Base-by-base conservation (phyloP, 2,797 vertebrate species). In the Chelonia mydas region DNA sequence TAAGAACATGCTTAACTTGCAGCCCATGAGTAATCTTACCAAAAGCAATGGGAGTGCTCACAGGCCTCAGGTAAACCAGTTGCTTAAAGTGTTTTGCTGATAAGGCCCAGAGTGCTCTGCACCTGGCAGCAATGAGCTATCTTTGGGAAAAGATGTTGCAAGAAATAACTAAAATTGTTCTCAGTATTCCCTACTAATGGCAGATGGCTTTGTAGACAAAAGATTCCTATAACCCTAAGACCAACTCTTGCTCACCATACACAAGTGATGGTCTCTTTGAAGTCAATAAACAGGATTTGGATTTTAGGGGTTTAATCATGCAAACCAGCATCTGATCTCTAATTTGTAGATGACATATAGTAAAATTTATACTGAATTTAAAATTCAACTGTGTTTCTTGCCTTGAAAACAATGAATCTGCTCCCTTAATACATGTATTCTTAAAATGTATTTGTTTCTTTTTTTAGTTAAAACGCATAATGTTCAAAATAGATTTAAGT, bases 361-460 rank as follows among this genome's bases (percentile, higher is more conserved):
- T 80, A 84, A 86, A 94, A 94, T 53, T 80, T 79, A 50, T 53
- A 61, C 50, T 57, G 55, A 12, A 83, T 93, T 90, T 72, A 84
- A 93, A 95, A 94, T 28, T 23, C 33, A 25, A 89, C 86, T 33
- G 59, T 55, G 57, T 33, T 97, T 88, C 77, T 76, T 86, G 65
- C 89, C 55, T 91, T 88, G 84, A 83, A 89, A 95, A 87, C 84
- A 86, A 88, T 49, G 28, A 95, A 74, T 89, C 83, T 77, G 49
- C 78, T 94, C 90, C 81, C 80, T 81, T 54, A 97, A 96, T 55
- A 91, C 45, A 95, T 79, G 54, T 25, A 25, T 54, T 54, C 4
- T 9, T 54, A 94, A 97, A 95, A 97, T 59, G 90, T 92, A 95
- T 90, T 82, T 1, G 54, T 68, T 93, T 94, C 28, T n/a, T 90